Base-by-base conservation (phyloP, 2,113 vertebrate species). In the Heterotilapia buettikoferi region DNA sequence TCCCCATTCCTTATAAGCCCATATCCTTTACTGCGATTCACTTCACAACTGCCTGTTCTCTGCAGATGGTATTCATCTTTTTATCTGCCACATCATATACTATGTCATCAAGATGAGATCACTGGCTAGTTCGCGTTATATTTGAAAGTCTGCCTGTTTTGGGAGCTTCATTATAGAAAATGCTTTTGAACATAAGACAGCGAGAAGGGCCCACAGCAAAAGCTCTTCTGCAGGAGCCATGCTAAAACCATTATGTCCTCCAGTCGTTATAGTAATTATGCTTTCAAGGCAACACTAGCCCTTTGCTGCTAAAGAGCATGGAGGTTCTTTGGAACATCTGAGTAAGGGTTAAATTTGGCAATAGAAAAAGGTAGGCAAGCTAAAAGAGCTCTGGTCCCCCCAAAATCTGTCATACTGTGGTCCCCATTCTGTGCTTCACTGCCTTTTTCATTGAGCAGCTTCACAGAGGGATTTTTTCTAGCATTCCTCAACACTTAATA, bases 181-280 rank as follows among this genome's bases (percentile, higher is more conserved):
- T 82, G 82, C 89, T 91, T 95, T 96, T 89, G 86, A 95, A 94
- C 84, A 86, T 45, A 80, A 90, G 90, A 92, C 92, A 89, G 84
- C 78, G 82, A 88, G 93, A 93, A 89, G 84, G 83, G 80, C 53
- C 45, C 36, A 78, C 80, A 84, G 84, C 85, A 82, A 86, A 89
- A 88, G 68, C 82, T 89, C 82, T 89, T 86, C 90, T 86, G 89
- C 93, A 92, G 84, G 88, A 81, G 73, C 87, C 93, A 95, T 96
- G 94, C 92, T 94, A 95, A 96, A 96, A 81, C 89, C 92, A 96
- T 96, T 95, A 95, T 87, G 86, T 91, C 76, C 90, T 83, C 88
- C 93, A 93, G 90, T 95, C 83, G 63, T 94, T 95, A 93, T 86
- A 94, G 89, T 94, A 93, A 95, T 95, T 95, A 94, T 88, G 88